A percentile compares a stretch with the other conserved stretches of the same genome.
phyloP scores from a whole-genome alignment of 2,888 invertebrate species.

The Yponomeuta malinellus region DNA sequence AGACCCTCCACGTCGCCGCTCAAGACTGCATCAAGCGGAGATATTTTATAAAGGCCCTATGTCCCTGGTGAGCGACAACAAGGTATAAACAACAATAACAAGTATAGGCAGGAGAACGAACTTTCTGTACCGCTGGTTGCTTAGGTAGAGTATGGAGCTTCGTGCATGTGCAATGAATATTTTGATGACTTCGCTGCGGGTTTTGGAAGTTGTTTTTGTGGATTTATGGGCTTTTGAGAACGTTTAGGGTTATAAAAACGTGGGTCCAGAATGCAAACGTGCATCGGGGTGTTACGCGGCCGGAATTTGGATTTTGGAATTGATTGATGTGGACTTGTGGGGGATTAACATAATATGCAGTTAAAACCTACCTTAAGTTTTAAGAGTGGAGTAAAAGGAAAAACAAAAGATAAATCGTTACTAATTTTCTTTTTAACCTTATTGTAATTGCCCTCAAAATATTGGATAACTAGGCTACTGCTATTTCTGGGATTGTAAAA shows the following conservation, averaged over 20 bases:
- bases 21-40: too few relatives aligned
- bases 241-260: constrained; percentile 2
- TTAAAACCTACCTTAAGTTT: neutral
- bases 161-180: constrained; percentile 4
- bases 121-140: too few relatives aligned
- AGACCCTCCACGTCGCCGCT: too few relatives aligned
- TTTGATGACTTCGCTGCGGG: neutral
- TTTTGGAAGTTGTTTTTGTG: constrained; percentile 11
- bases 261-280: neutral
- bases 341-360: neutral
- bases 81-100: too few relatives aligned
- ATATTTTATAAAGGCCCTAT: too few relatives aligned
- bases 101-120: too few relatives aligned
- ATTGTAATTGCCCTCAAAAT: too few relatives aligned
- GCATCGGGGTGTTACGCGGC: neutral
- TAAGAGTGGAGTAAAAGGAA: neutral
- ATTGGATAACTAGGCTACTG: too few relatives aligned
- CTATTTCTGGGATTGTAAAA: too few relatives aligned
- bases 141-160: neutral
- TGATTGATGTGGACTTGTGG: neutral
- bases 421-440: too few relatives aligned
- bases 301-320: neutral
- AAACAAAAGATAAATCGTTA: too few relatives aligned
- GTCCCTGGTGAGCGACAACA: too few relatives aligned
- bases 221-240: neutral